phyloP scores from a whole-genome alignment of 2,797 vertebrate species.

The Fistularia tabacaria region DNA sequence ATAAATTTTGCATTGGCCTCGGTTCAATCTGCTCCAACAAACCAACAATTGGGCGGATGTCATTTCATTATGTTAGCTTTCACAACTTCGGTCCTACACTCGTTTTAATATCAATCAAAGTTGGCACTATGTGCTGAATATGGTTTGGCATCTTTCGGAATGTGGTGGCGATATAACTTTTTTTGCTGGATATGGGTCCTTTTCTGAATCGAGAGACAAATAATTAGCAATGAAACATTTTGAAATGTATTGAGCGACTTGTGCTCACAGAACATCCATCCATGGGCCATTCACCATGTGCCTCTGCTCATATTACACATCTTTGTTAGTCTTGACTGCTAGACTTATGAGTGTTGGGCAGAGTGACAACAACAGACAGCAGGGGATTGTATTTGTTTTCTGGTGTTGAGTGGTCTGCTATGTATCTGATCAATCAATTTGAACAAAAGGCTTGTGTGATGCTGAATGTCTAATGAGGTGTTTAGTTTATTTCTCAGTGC shows the following conservation, averaged over 20 bases:
- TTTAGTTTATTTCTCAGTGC: constrained; percentile 14
- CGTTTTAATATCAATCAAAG: background rate
- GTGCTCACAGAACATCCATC: constrained; percentile 10
- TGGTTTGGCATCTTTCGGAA: background rate
- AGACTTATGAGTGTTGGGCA: constrained; percentile 46
- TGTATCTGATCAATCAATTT: constrained; percentile 58
- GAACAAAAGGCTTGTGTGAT: constrained; percentile 45
- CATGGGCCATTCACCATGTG: constrained; percentile 4
- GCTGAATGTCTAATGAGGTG: constrained; percentile 54
- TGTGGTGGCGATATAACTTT: background rate
- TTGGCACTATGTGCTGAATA: background rate
- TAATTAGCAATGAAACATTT: constrained; percentile 1
- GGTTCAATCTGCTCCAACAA: constrained; percentile 23
- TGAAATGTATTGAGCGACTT: background rate
- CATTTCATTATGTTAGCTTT: constrained; percentile 1
- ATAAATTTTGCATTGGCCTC: constrained; percentile 37
- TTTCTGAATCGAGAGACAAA: constrained; percentile 1
- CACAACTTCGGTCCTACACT: background rate
- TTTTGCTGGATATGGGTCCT: background rate
- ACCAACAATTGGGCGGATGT: too few species aligned
- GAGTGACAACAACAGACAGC: constrained; percentile 26
- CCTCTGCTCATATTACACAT: constrained; percentile 20
- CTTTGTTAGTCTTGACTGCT: constrained; percentile 35
- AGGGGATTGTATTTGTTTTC: constrained; percentile 42
- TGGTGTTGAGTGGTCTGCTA: constrained; percentile 19